Percentiles rank a stretch among this genome's conserved stretches.
phyloP scores from a whole-genome alignment of 2,797 vertebrate genomes.

The Ctenopoma multispine region DNA sequence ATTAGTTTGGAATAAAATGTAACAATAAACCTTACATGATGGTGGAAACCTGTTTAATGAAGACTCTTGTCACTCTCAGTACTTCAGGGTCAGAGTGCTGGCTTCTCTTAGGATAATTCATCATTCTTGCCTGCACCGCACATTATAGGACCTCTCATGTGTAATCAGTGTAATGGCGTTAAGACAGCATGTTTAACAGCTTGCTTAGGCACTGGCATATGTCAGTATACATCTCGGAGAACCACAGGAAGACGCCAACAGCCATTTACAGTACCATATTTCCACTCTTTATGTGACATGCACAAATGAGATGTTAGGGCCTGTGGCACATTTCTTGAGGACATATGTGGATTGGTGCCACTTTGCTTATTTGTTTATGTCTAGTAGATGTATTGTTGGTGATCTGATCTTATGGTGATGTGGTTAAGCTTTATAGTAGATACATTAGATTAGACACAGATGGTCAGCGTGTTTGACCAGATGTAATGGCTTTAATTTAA shows the following conservation, averaged over 20 bases:
- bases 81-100: constrained; percentile 22
- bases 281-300: constrained; percentile 37
- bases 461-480: constrained; percentile 9
- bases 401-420: constrained; percentile 40
- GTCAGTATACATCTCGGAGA: constrained; percentile 40
- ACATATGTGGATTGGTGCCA: constrained; percentile 25
- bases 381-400: constrained; percentile 30
- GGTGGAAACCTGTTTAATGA: constrained; percentile 10
- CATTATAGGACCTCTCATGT: constrained; percentile 38
- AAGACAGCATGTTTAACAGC: constrained; percentile 54
- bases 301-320: constrained; percentile 38
- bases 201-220: constrained; percentile 38
- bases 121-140: constrained; percentile 28
- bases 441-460: constrained; percentile 42
- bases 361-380: constrained; percentile 53
- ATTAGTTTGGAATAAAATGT: background rate
- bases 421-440: constrained; percentile 32
- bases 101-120: constrained; percentile 24
- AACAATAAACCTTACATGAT: constrained; percentile 14
- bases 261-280: constrained; percentile 30
- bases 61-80: constrained; percentile 9
- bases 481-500: constrained; percentile 28
- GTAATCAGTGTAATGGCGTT: constrained; percentile 56
- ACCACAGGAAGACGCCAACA: constrained; percentile 32
- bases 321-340: constrained; percentile 21